phyloP scores from a whole-genome alignment of 2,888 invertebrate species.

The Lamellibrachia columna region DNA sequence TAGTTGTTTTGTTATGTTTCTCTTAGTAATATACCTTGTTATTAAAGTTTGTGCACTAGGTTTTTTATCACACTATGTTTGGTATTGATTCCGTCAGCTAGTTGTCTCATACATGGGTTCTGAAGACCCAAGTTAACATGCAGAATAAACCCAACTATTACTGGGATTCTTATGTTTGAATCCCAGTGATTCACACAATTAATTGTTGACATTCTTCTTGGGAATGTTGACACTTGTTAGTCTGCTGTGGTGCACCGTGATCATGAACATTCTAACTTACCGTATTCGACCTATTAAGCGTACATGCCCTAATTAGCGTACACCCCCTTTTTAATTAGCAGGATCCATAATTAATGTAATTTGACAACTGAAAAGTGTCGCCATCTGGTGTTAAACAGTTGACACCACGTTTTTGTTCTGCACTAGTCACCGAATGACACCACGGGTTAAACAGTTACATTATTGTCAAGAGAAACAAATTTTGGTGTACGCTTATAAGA shows the following conservation, averaged over 20 bases:
- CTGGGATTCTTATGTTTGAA: neutral
- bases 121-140: neutral
- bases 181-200: neutral
- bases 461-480: too few relatives aligned
- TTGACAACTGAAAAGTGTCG: too few relatives aligned
- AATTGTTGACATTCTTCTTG: neutral
- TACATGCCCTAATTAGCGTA: too few relatives aligned
- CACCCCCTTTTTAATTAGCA: too few relatives aligned
- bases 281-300: too few relatives aligned
- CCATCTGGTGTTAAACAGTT: too few relatives aligned
- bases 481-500: too few relatives aligned
- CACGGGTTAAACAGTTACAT: too few relatives aligned
- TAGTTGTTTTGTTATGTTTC: neutral
- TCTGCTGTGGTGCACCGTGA: neutral
- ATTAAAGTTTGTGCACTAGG: neutral
- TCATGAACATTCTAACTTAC: too few relatives aligned
- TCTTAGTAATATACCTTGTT: neutral
- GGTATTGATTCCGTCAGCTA: neutral
- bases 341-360: too few relatives aligned
- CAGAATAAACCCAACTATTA: neutral
- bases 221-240: neutral
- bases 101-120: neutral
- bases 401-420: too few relatives aligned
- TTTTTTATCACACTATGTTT: slow-evolving; percentile 11
- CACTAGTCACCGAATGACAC: too few relatives aligned